Evolutionary conservation across 2,888 invertebrate genomes (phyloP).

Genomic region (Perizoma affinitatum): DNA sequence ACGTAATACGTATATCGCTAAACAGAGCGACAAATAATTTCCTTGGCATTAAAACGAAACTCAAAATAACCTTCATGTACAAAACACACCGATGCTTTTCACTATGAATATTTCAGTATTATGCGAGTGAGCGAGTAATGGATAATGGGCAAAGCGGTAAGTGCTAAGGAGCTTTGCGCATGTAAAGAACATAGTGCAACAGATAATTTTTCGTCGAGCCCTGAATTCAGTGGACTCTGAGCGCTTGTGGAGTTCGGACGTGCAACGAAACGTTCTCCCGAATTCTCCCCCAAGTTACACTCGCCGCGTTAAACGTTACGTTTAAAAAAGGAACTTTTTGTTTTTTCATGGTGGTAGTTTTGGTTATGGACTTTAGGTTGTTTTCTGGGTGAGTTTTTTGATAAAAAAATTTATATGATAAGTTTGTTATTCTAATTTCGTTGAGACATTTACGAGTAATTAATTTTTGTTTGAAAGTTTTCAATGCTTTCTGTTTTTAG

Average conservation of each 20-base stretch:
- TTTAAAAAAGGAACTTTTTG: constrained; percentile 48
- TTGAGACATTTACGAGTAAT: constrained; percentile 27
- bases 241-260: constrained; percentile 49
- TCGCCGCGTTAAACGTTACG: constrained; percentile 53
- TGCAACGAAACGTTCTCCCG: constrained; percentile 38
- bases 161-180: constrained; percentile 55
- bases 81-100: constrained; percentile 39
- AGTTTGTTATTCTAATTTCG: constrained; percentile 26
- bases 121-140: constrained; percentile 40
- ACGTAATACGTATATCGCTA: constrained; percentile 51
- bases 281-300: constrained; percentile 52
- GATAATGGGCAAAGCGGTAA: constrained; percentile 32
- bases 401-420: constrained; percentile 36
- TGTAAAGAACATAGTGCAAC: constrained; percentile 61
- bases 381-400: constrained; percentile 48
- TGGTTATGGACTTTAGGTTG: constrained; percentile 49
- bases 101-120: neutral
- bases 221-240: constrained; percentile 60
- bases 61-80: constrained; percentile 8
- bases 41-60: constrained; percentile 40
- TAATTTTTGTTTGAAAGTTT: constrained; percentile 27
- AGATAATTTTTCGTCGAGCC: constrained; percentile 56
- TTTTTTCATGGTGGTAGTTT: constrained; percentile 51
- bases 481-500: constrained; percentile 4
- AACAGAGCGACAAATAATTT: constrained; percentile 59